Percentiles rank a stretch among this genome's conserved stretches.
These are phyloP conservation scores for Podilymbus podiceps DNA, from an alignment of 2,113 vertebrate genomes.

Conservation along the genomic window DNA sequence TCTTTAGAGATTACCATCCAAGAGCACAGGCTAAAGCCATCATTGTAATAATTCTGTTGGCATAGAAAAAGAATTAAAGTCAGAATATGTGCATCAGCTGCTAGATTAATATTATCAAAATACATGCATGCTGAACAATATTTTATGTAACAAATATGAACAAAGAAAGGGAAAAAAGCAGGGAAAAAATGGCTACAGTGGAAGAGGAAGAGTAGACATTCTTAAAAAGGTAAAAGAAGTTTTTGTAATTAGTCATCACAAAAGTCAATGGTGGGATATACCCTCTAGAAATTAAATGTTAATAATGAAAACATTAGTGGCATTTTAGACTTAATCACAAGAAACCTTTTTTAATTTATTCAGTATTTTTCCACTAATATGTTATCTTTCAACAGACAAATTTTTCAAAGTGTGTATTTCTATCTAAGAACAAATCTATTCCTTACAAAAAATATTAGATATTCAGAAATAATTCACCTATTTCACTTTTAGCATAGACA, in stretches of 20 bases:
- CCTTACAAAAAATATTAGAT: background rate
- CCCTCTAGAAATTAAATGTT: background rate
- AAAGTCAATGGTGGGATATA: background rate
- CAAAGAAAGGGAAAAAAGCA: accelerated
- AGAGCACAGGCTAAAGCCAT: background rate
- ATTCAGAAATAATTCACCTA: background rate
- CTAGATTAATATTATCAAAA: background rate
- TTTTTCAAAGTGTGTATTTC: background rate
- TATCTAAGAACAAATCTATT: background rate
- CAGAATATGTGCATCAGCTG: background rate
- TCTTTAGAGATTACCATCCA: background rate
- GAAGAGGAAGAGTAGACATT: background rate
- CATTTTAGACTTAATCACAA: background rate
- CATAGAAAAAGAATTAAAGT: background rate
- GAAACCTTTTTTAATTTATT: background rate
- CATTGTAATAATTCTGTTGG: background rate
- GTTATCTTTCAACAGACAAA: background rate
- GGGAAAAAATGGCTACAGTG: background rate
- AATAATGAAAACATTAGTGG: background rate
- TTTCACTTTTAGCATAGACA: background rate
- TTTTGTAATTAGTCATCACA: background rate
- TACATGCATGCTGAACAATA: accelerated
- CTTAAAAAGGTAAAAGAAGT: background rate
- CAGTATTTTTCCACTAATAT: background rate
- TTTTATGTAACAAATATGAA: background rate